These are phyloP conservation scores for Gymnorhina tibicen DNA, from an alignment of 2,113 vertebrate genomes.

Conservation along the genomic window DNA sequence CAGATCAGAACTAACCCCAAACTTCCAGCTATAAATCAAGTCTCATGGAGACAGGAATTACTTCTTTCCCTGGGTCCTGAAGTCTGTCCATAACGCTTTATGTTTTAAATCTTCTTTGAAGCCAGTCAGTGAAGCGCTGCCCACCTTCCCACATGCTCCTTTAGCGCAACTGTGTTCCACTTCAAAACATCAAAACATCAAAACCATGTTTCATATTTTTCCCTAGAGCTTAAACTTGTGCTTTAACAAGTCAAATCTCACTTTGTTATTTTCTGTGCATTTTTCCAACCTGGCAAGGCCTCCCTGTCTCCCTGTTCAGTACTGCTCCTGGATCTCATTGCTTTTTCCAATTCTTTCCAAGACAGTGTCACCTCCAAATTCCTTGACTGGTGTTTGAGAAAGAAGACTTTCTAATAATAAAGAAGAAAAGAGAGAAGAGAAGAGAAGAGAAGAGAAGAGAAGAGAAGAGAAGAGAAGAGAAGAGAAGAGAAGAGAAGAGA, in stretches of 20 bases:
- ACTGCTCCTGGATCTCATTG: neutral
- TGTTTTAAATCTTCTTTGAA: slow-evolving; percentile 38
- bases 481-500: too few relatives aligned
- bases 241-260: slow-evolving; percentile 54
- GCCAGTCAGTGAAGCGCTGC: neutral
- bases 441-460: rapidly evolving
- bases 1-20: neutral
- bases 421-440: rapidly evolving
- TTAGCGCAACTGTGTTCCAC: neutral
- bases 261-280: slow-evolving; percentile 27
- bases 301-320: neutral
- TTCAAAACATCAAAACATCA: slow-evolving; percentile 62
- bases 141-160: slow-evolving; percentile 18
- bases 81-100: neutral
- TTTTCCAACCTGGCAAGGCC: neutral
- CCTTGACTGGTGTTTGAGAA: neutral
- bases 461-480: too few relatives aligned
- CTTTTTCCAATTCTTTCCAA: neutral
- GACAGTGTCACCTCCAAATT: neutral
- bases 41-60: neutral
- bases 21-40: neutral
- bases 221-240: slow-evolving; percentile 44
- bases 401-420: neutral
- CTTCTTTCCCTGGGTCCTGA: neutral
- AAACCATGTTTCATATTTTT: slow-evolving; percentile 53